Evolutionary conservation across 2,113 vertebrate species (phyloP).

Genomic region (Nibea albiflora): DNA sequence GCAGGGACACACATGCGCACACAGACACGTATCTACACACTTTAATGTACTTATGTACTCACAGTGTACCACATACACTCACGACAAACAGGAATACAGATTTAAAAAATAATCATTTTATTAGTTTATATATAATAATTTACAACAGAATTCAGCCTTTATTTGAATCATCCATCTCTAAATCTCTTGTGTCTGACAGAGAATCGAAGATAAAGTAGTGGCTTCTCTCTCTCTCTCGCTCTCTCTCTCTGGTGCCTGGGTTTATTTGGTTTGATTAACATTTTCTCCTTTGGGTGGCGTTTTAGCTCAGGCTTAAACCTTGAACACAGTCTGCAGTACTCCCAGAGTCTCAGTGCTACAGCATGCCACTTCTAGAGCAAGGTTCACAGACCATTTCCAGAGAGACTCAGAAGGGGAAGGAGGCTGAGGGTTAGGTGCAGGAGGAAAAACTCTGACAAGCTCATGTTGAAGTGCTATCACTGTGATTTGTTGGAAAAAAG

Average conservation of each 20-base stretch:
- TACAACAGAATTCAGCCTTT: neutral
- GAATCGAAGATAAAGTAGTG: slow-evolving; percentile 18
- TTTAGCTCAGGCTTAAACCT: slow-evolving; percentile 47
- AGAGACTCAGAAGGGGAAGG: neutral
- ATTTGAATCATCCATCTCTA: neutral
- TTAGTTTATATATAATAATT: neutral
- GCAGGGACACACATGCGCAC: neutral
- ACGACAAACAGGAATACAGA: neutral
- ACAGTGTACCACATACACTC: neutral
- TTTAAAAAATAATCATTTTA: neutral
- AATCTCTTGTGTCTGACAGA: neutral
- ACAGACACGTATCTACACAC: neutral
- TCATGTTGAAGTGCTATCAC: slow-evolving; percentile 11
- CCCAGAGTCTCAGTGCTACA: slow-evolving; percentile 14
- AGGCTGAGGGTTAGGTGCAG: slow-evolving; percentile 18
- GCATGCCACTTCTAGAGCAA: slow-evolving; percentile 30
- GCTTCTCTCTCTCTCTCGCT: slow-evolving; percentile 25
- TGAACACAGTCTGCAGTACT: slow-evolving; percentile 42
- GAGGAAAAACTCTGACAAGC: neutral
- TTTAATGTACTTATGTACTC: neutral
- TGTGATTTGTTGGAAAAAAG: neutral
- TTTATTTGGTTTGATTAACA: slow-evolving; percentile 55
- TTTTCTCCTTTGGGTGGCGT: slow-evolving; percentile 60
- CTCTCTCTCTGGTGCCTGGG: slow-evolving; percentile 29
- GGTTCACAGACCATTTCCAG: slow-evolving; percentile 41